Evolutionary conservation across 2,888 invertebrate genomes (phyloP), one percentile per base, ranked within the genome.

Genomic region (Yponomeuta evonymella): DNA sequence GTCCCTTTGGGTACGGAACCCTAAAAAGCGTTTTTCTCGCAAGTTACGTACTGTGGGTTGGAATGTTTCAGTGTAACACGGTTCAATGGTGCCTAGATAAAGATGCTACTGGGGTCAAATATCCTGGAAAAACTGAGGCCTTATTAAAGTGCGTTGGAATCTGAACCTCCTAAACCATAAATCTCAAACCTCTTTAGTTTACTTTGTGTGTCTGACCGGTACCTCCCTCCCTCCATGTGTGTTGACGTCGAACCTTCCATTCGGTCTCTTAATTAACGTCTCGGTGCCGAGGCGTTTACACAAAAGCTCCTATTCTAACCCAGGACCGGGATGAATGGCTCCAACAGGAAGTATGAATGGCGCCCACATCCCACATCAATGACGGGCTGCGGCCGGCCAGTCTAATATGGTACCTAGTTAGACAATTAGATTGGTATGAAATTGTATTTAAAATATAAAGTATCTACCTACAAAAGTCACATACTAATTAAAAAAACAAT

Each of bases 291-390:
- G 43, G 43, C 15, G 63, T 58, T 29, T 65, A 72, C 70, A 72
- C 71, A 73, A 73, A 68, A 67, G 70, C 67, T 69, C 15, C 48
- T 29, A 64, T 62, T 74, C 72, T 74, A 43, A 43, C 75, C 77
- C 70, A 67, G 71, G 81, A 80, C 79, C 76, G 77, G 79, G 79
- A 83, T 88, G 87, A 87, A 86, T 86, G 86, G 79, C 79, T 75
- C 75, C 73, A 48, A 48, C 73, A 71, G 72, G 74, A 73, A 72
- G 70, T 71, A 68, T 72, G 71, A 74, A 63, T 58, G 63, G 73
- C 51, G 67, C 48, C 48, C 66, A 65, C 30, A 29, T 6, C n/a
- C 65, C 36, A 30, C 48, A 23, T 74, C 73, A 76, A 76, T 75
- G 75, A 76, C 67, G 73, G 33, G 48, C 69, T 70, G 76, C 65